Evolutionary conservation across 2,888 invertebrate genomes (phyloP), one percentile per base, ranked within the genome.

Genomic region (Pimpla rufipes): DNA sequence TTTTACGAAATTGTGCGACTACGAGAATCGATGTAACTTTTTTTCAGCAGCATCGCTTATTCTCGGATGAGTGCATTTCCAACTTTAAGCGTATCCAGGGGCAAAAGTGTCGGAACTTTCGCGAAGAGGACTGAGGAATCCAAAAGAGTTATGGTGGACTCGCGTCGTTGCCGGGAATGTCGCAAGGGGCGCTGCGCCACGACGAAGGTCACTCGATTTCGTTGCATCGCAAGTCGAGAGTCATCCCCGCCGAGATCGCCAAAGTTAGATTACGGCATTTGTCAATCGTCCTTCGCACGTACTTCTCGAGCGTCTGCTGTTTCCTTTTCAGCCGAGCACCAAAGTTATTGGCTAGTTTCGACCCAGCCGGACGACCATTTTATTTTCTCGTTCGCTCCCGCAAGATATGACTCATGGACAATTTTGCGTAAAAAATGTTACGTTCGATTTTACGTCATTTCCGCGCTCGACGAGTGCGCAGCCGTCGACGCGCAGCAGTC

Each of bases 201-300:
- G 62, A 68, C 55, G 47, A 77, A 68, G 40, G 73, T 64, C 62
- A 47, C 64, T 55, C 50, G 40, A 70, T 29, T 80, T 77, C 77
- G 73, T 74, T 76, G 62, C 50, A 45, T 62, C 55, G 42, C 78
- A 47, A 42, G 57, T 81, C 70, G 68, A 82, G 67, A 84, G 85
- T 82, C 80, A 79, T 84, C 79, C 75, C 68, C 68, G 71, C 70
- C 85, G 86, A 86, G 86, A 90, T 90, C 87, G 90, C 88, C 88
- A 89, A 90, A 90, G 89, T 90, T 90, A 88, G 89, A 90, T 90
- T 90, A 89, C 88, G 74, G 86, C 88, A 89, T 90, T 89, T 90
- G 88, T 90, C 90, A 86, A 85, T 57, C 77, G 83, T 77, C 71
- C 76, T 70, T 71, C 13, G 35, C 57, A 23, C 59, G 29, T 35